These are phyloP conservation scores for Epinephelus awoara DNA, from an alignment of 2,797 vertebrate genomes.

Conservation along the genomic window DNA sequence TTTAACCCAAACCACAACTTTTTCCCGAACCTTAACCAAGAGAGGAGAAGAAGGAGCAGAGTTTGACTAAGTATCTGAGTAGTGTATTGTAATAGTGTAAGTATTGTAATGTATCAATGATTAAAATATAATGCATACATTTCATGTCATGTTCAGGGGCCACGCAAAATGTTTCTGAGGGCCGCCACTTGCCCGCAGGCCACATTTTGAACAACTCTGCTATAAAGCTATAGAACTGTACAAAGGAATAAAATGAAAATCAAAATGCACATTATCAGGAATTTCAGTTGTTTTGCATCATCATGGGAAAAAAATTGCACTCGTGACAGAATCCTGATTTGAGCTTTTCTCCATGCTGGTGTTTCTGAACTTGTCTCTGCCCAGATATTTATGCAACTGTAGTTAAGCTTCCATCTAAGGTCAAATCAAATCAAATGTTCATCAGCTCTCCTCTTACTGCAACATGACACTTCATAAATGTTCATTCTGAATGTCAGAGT, in stretches of 20 bases:
- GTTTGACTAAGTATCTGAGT: no score
- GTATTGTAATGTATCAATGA: no score
- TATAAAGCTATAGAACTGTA: background rate
- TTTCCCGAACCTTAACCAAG: no score
- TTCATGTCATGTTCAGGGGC: no score
- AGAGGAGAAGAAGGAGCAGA: no score
- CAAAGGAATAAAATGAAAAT: background rate
- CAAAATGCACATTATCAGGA: background rate
- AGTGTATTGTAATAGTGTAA: no score
- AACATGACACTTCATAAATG: conserved; percentile 18
- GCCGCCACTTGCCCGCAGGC: no score
- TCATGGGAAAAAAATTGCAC: background rate
- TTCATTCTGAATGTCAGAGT: conserved; percentile 37
- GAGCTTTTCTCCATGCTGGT: background rate
- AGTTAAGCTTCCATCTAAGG: conserved; percentile 36
- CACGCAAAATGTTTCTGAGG: no score
- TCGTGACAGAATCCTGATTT: background rate
- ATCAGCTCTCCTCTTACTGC: conserved; percentile 45
- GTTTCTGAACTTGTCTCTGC: background rate
- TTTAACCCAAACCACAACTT: no score
- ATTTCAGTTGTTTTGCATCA: background rate
- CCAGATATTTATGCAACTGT: conserved; percentile 22
- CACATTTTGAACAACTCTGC: no score
- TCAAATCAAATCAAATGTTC: conserved; percentile 31
- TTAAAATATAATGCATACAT: no score